These are phyloP conservation scores for Protobothrops mucrosquamatus DNA, from an alignment of 2,113 vertebrate species.

Conservation along the genomic window DNA sequence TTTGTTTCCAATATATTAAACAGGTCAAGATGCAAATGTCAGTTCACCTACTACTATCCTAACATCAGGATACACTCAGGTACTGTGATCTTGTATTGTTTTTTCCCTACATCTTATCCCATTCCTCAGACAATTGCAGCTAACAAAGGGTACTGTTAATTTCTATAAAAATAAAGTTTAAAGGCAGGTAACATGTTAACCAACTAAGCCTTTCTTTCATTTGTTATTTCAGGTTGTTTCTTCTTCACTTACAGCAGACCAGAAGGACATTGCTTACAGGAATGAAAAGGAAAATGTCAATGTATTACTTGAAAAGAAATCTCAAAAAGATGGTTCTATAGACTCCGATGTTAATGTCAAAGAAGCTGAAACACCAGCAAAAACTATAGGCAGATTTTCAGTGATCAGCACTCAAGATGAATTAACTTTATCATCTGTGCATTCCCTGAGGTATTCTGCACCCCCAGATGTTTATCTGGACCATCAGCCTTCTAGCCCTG, in stretches of 20 bases:
- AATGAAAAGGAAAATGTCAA: conserved; percentile 60
- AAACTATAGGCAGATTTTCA: conserved; percentile 91
- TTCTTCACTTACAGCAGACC: conserved; percentile 17
- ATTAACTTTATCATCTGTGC: conserved; percentile 75
- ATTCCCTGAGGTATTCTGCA: conserved; percentile 87
- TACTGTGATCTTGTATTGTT: conserved; percentile 54
- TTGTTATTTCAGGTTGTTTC: conserved; percentile 55
- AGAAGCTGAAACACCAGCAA: conserved; percentile 69
- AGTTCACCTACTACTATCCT: conserved; percentile 23
- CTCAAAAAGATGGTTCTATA: conserved; percentile 25
- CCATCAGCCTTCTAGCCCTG: conserved; percentile 76
- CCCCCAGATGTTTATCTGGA: conserved; percentile 92
- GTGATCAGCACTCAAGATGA: conserved; percentile 88
- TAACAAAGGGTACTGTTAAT: background rate
- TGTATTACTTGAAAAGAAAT: conserved; percentile 50
- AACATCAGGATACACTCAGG: conserved; percentile 67
- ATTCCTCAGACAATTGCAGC: background rate
- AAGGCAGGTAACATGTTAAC: background rate
- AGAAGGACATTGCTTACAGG: conserved; percentile 54
- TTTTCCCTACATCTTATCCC: background rate
- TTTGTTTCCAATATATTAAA: conserved; percentile 34
- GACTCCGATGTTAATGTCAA: conserved; percentile 43
- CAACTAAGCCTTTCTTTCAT: background rate
- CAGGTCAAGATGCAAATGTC: conserved; percentile 54
- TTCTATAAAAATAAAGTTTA: background rate